These are phyloP conservation scores for Hemibagrus wyckioides DNA, from an alignment of 2,113 vertebrate genomes.

Conservation along the genomic window DNA sequence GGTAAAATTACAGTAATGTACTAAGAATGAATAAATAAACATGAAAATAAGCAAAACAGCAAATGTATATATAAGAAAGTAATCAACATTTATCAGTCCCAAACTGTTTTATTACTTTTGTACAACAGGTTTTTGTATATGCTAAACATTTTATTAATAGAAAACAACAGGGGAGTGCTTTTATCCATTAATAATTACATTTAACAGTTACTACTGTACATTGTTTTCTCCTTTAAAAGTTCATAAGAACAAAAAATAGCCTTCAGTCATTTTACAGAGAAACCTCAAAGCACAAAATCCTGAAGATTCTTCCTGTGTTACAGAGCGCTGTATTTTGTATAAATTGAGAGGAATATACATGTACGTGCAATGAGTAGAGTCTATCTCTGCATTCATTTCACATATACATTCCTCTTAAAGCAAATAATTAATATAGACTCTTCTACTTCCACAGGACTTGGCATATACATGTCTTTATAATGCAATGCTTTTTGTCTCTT, in stretches of 20 bases:
- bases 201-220: no score
- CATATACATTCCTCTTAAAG: no score
- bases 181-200: neutral
- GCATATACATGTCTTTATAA: no score
- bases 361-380: no score
- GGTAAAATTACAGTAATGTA: neutral
- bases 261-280: neutral
- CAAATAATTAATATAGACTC: neutral
- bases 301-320: neutral
- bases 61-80: neutral
- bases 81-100: neutral
- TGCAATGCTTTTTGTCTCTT: no score
- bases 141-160: neutral
- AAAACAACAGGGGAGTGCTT: neutral
- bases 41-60: neutral
- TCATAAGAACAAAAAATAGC: neutral
- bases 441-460: neutral
- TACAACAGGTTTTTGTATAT: neutral
- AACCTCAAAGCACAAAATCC: neutral
- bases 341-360: no score
- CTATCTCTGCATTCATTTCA: no score
- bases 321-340: no score
- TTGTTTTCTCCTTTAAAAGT: no score
- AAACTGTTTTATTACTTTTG: neutral
- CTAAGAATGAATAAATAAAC: neutral